Evolutionary conservation across 1,140 invertebrate species (phyloP), one percentile per base, ranked within the genome.

Genomic region (Dolichoris vasculosae): DNA sequence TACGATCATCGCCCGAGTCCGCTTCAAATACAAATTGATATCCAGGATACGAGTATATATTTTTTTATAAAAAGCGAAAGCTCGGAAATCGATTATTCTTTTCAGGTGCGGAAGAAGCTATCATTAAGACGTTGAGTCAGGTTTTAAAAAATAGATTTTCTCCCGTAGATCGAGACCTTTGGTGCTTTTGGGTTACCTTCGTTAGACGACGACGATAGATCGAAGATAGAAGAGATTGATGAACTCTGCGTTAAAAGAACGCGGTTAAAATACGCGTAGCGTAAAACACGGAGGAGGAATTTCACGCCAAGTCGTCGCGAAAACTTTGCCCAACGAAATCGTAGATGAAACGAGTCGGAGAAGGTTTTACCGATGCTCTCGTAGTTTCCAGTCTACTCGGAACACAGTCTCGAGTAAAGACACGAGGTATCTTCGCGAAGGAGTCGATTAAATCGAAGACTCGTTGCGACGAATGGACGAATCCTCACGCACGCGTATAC

Each of bases 91-190:
- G 48, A 81, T 81, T 81, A 69, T 69, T 13, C 13, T 76, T 51
- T 26, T 26, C 4, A 59, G 55, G 23, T 59, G 8, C 9, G n/a
- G 64, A 69, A 81, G 48, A 81, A 26, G 48, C 38, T 63, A 79
- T 64, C 26, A 79, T 64, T 59, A 64, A 55, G 77, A 55, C 30
- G 15, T 77, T 26, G n/a, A 38, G 46, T n/a, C 30, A 48, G 4
- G 3, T 13, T 79, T 79, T 64, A 64, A 79, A 46, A 79, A 38
- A 11, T 40, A 35, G 26, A 67, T 63, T 81, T 30, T 40, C 78
- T 40, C 40, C n/a, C 32, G 67, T 46, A 30, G 40, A 81, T 69
- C 48, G 63, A 81, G 48, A 81, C 40, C 40, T 81, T 63, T 32
- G 35, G 0, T 8, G n/a, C n/a, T n/a, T n/a, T n/a, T n/a, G n/a